phyloP scores from a whole-genome alignment of 1,140 invertebrate genomes.

The Drosophila quadrilineata region DNA sequence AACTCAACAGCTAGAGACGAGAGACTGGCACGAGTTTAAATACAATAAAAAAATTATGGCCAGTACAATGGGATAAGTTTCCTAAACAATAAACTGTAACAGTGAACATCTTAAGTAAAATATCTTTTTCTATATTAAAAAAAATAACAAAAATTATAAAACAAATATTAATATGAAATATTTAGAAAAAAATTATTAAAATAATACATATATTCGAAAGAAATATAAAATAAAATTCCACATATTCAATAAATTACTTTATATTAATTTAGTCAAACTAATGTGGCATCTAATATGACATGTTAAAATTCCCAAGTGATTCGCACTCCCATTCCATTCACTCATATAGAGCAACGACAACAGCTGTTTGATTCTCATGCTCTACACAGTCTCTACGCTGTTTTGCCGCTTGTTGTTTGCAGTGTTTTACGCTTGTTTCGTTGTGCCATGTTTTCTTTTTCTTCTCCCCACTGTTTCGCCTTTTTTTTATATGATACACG shows the following conservation, averaged over 20 bases:
- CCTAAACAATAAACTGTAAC: neutral
- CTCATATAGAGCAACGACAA: conserved; percentile 7
- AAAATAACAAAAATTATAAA: neutral
- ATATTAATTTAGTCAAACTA: too few species aligned
- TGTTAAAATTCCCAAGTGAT: neutral
- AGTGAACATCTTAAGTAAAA: too few species aligned
- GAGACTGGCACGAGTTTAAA: neutral
- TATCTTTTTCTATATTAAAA: too few species aligned
- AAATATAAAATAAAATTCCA: too few species aligned
- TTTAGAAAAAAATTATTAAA: too few species aligned
- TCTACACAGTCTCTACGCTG: conserved; percentile 21
- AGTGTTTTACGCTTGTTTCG: conserved; percentile 32
- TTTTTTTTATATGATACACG: conserved; percentile 63
- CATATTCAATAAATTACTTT: too few species aligned
- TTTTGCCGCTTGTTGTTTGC: conserved; percentile 20
- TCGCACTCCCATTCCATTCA: neutral
- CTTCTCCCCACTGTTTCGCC: conserved; percentile 17
- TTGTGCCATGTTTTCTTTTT: conserved; percentile 9
- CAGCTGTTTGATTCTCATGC: conserved; percentile 37
- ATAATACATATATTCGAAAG: too few species aligned
- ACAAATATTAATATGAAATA: too few species aligned
- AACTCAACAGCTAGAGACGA: neutral
- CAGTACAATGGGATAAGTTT: conserved; percentile 3
- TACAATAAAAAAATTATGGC: conserved; percentile 2
- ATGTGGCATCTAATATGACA: conserved; percentile 8